These are phyloP conservation scores for Notospermus geniculatus DNA, from an alignment of 1,140 invertebrate species.

Conservation along the genomic window DNA sequence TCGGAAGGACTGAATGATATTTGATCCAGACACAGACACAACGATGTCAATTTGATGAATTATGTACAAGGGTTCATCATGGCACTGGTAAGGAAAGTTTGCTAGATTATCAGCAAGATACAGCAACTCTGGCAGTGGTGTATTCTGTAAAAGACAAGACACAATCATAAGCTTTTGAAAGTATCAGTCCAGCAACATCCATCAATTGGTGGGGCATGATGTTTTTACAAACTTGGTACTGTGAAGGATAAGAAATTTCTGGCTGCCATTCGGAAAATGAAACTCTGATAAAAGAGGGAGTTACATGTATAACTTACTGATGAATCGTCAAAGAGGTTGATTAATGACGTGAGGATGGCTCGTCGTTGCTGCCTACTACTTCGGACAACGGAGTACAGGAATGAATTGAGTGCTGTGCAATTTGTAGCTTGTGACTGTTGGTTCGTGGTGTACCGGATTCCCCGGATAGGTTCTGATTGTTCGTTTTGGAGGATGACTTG, in stretches of 20 bases:
- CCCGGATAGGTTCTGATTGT: slow-evolving; percentile 65
- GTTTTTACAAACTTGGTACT: too few relatives aligned
- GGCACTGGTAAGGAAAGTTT: slow-evolving; percentile 95
- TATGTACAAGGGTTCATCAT: slow-evolving; percentile 97
- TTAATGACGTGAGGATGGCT: slow-evolving; percentile 83
- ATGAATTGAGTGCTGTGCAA: slow-evolving; percentile 83
- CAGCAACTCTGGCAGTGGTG: slow-evolving; percentile 86
- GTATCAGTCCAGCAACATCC: too few relatives aligned
- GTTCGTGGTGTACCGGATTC: slow-evolving; percentile 60
- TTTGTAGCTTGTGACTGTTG: slow-evolving; percentile 55
- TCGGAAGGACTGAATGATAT: slow-evolving; percentile 86
- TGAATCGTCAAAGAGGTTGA: slow-evolving; percentile 95
- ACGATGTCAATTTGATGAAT: slow-evolving; percentile 98
- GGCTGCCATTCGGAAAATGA: too few relatives aligned
- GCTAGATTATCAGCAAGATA: slow-evolving; percentile 98
- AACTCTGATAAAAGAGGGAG: too few relatives aligned
- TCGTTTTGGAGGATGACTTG: slow-evolving; percentile 74
- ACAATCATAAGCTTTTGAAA: slow-evolving; percentile 4
- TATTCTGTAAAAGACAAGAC: slow-evolving; percentile 81
- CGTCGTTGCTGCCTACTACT: slow-evolving; percentile 89
- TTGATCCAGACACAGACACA: slow-evolving; percentile 89
- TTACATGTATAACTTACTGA: slow-evolving; percentile 66
- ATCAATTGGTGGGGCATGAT: too few relatives aligned
- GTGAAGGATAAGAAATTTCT: too few relatives aligned
- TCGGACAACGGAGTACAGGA: slow-evolving; percentile 91